Conservation (phyloP, 2,113 vertebrate species). For the Cacatua alba region DNA sequence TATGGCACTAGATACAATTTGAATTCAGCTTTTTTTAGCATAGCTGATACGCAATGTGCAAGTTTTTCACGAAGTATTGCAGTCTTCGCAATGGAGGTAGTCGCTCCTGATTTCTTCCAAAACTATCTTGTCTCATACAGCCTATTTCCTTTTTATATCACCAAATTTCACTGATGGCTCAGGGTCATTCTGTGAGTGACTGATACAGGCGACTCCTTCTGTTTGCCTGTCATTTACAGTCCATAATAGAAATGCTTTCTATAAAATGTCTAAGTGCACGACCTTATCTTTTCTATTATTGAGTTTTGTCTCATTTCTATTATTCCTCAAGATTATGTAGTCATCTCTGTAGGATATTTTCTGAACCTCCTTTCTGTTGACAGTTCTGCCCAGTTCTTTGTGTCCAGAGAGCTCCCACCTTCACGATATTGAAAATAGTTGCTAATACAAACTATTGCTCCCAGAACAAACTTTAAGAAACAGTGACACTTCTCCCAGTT, state of each 20-base stretch:
- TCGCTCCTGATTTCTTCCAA: not conserved
- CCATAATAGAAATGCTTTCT: not conserved
- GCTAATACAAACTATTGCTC: not conserved
- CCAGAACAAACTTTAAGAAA: not conserved
- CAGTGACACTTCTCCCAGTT: not conserved
- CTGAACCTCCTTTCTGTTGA: not conserved
- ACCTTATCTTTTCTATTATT: not conserved
- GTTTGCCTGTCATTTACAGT: not conserved
- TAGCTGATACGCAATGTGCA: not conserved
- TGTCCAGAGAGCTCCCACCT: not conserved
- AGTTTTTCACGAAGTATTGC: not conserved
- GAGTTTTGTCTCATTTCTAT: not conserved
- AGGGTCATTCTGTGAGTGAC: not conserved
- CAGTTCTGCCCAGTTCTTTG: not conserved
- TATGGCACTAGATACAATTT: not conserved
- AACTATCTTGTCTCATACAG: not conserved
- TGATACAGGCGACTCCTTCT: not conserved
- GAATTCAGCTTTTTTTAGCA: not conserved
- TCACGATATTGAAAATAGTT: not conserved
- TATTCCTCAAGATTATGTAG: not conserved
- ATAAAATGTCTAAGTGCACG: not conserved
- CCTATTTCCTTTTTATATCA: not conserved
- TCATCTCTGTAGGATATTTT: not conserved
- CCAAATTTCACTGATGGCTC: not conserved
- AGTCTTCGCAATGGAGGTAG: not conserved